A percentile compares a stretch with the other conserved stretches of the same genome.
phyloP scores from a whole-genome alignment of 2,888 invertebrate species.

The Pollenia amentaria region DNA sequence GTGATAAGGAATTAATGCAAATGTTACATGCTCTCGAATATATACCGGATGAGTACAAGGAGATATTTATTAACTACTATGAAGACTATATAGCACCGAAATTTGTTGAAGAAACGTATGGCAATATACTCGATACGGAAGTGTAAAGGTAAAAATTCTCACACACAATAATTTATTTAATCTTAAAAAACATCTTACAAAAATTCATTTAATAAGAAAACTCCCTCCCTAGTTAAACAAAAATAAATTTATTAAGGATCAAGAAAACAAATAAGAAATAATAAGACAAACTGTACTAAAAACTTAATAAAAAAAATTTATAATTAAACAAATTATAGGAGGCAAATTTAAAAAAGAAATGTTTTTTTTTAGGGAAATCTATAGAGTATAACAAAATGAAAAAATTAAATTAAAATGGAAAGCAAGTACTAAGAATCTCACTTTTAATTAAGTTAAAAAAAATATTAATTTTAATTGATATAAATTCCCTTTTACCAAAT shows the following conservation, averaged over 20 bases:
- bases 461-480: too few relatives aligned
- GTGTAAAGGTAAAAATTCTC: slow-evolving; percentile 71
- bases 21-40: slow-evolving; percentile 79
- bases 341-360: too few relatives aligned
- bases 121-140: slow-evolving; percentile 78
- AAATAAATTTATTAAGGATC: not conserved
- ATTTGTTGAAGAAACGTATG: slow-evolving; percentile 78
- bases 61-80: slow-evolving; percentile 79
- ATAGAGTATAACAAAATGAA: too few relatives aligned
- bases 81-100: slow-evolving; percentile 79
- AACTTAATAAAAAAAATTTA: not conserved
- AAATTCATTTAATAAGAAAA: not conserved
- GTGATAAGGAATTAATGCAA: slow-evolving; percentile 79
- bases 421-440: too few relatives aligned
- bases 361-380: too few relatives aligned
- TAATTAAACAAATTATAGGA: too few relatives aligned
- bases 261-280: not conserved
- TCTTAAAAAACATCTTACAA: not conserved
- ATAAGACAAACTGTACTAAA: not conserved
- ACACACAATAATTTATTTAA: slow-evolving; percentile 14
- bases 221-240: slow-evolving; percentile 18
- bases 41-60: slow-evolving; percentile 78
- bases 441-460: too few relatives aligned
- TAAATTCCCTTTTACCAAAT: too few relatives aligned
- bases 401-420: too few relatives aligned